Evolutionary conservation across 2,797 vertebrate species (phyloP).

Genomic region (Lateolabrax maculatus): DNA sequence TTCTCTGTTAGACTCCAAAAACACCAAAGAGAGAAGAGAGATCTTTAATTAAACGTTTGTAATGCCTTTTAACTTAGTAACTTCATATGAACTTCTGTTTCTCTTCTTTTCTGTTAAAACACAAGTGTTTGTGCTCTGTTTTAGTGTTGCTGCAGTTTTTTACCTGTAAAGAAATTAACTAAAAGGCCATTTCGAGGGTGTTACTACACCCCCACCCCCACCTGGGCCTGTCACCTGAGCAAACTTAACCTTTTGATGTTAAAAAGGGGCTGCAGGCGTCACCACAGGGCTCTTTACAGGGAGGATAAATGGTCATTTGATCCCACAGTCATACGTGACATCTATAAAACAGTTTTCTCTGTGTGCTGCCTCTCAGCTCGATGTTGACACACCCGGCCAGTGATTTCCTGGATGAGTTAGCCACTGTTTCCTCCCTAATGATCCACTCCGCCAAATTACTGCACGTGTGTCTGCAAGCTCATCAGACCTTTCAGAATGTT

Average conservation of each 20-base stretch:
- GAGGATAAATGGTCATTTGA: constrained; percentile 45
- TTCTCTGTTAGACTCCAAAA: background rate
- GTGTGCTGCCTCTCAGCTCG: constrained; percentile 25
- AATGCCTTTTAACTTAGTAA: background rate
- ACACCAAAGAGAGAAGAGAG: background rate
- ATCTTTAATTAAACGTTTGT: background rate
- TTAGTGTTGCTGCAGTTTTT: background rate
- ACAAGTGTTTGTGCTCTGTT: too few species aligned
- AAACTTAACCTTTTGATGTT: constrained; percentile 62
- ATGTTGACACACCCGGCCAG: constrained; percentile 31
- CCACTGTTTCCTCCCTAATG: constrained; percentile 39
- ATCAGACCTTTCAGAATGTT: background rate
- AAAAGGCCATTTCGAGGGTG: constrained; percentile 5
- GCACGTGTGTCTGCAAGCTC: background rate
- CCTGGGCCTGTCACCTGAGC: constrained; percentile 42
- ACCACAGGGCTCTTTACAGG: constrained; percentile 29
- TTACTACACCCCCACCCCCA: background rate
- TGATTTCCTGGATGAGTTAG: constrained; percentile 46
- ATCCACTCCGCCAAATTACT: constrained; percentile 12
- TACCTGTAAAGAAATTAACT: constrained; percentile 1
- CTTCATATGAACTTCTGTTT: background rate
- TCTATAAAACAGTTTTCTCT: constrained; percentile 50
- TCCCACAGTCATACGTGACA: constrained; percentile 23
- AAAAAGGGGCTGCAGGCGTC: constrained; percentile 54
- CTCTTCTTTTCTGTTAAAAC: background rate